Evolutionary conservation across 92 coral and sea anemone species (phyloP).

Genomic region (Porites lobata): DNA sequence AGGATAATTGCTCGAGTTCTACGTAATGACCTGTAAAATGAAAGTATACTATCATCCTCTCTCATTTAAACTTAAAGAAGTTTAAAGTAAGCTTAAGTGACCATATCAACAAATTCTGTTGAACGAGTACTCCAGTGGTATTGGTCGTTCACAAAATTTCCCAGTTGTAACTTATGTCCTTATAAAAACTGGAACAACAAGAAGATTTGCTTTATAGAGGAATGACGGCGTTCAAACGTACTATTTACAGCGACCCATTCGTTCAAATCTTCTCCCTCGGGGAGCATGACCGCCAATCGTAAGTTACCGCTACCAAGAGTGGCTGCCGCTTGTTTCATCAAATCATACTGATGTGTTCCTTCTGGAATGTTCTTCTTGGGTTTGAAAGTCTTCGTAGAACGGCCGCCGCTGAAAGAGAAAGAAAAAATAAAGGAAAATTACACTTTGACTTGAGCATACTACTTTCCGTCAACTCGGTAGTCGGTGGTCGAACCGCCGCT

Average conservation of each 20-base stretch:
- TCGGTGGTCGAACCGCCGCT: neutral
- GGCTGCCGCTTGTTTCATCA: conserved; percentile 99
- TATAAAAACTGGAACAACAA: too few species aligned
- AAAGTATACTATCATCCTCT: too few species aligned
- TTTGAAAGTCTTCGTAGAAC: conserved; percentile 98
- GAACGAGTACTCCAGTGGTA: neutral
- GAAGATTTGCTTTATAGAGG: neutral
- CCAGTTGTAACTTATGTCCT: neutral
- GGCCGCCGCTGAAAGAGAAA: conserved; percentile 83
- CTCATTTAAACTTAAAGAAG: too few species aligned
- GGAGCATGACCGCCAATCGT: conserved; percentile 95
- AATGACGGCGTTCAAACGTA: conserved; percentile 28
- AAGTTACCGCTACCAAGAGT: conserved; percentile 98
- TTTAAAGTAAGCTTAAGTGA: too few species aligned
- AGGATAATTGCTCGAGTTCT: too few species aligned
- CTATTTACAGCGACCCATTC: conserved; percentile 99
- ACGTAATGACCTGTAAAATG: too few species aligned
- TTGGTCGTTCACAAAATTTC: neutral
- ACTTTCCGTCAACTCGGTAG: neutral
- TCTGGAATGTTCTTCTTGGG: conserved; percentile 99
- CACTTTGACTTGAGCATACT: conserved; percentile 4
- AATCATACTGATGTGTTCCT: conserved; percentile 98
- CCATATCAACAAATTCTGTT: neutral
- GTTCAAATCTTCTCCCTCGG: conserved; percentile 98
- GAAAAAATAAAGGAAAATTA: conserved; percentile 1